Evolutionary conservation across 2,888 invertebrate species (phyloP).

Genomic region (Phymatocera aterrima): DNA sequence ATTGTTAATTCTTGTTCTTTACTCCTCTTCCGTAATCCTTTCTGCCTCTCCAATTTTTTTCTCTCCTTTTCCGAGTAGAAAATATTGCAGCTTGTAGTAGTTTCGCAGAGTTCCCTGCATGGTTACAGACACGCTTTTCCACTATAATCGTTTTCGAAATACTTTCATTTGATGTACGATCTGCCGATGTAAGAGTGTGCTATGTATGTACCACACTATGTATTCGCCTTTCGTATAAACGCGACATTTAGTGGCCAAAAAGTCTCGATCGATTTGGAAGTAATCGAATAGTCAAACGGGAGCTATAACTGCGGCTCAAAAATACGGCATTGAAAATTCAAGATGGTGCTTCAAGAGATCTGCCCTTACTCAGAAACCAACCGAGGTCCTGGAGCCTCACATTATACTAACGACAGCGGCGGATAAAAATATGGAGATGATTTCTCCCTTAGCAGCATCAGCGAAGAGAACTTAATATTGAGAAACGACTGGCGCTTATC

Average conservation of each 20-base stretch:
- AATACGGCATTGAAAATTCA: conserved; percentile 38
- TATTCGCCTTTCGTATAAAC: conserved; percentile 24
- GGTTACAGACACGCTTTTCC: not conserved
- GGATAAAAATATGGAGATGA: conserved; percentile 45
- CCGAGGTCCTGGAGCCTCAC: conserved; percentile 20
- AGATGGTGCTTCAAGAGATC: conserved; percentile 19
- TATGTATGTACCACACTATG: not conserved
- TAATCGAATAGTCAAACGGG: conserved; percentile 35
- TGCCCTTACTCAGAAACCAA: conserved; percentile 4
- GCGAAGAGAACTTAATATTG: conserved; percentile 43
- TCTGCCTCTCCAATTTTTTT: not conserved
- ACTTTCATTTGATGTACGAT: not conserved
- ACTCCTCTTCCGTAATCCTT: not conserved
- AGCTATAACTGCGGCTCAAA: conserved; percentile 17
- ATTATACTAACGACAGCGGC: conserved; percentile 42
- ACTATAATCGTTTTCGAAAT: not conserved
- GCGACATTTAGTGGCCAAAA: conserved; percentile 1
- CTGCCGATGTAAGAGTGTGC: not conserved
- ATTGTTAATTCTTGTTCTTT: conserved; percentile 28
- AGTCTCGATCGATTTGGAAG: not conserved
- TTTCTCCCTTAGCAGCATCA: not conserved
- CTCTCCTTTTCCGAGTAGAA: not conserved
- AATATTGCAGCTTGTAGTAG: not conserved
- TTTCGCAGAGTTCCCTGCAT: not conserved
- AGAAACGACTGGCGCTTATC: conserved; percentile 45